Conservation (phyloP, 92 coral and sea anemone genomes). For the Siderastrea radians region DNA sequence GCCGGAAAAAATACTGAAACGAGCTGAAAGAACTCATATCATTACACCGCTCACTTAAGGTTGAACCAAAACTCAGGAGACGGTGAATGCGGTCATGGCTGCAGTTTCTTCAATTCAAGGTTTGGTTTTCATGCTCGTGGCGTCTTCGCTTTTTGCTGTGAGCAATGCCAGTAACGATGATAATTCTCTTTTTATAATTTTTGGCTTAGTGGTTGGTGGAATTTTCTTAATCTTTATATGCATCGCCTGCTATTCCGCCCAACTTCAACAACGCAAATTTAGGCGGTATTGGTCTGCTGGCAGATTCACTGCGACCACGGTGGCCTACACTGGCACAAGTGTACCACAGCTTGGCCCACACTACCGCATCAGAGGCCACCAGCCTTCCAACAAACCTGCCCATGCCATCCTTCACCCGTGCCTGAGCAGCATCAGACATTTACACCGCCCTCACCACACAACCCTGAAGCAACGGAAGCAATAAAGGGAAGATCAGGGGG, state of each 20-base stretch:
- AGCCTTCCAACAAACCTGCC: constrained; percentile 7
- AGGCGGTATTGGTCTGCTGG: not conserved
- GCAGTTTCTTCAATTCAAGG: no score
- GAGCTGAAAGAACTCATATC: no score
- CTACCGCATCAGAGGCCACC: not conserved
- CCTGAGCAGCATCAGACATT: not conserved
- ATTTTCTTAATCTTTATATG: not conserved
- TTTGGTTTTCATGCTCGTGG: not conserved
- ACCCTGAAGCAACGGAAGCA: not conserved
- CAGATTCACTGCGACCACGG: not conserved
- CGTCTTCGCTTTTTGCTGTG: not conserved
- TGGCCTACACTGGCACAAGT: not conserved
- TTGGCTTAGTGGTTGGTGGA: not conserved
- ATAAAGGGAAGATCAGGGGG: constrained; percentile 5
- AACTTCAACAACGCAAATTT: not conserved
- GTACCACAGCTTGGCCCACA: not conserved
- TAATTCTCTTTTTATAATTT: no score
- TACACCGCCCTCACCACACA: constrained; percentile 5
- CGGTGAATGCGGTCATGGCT: no score
- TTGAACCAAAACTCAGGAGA: no score
- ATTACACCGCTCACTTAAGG: no score
- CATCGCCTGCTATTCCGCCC: not conserved
- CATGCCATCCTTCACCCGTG: constrained; percentile 11
- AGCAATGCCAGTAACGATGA: not conserved
- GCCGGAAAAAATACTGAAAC: no score